phyloP scores from a whole-genome alignment of 2,797 vertebrate species.

The Melanotaenia nigrans region DNA sequence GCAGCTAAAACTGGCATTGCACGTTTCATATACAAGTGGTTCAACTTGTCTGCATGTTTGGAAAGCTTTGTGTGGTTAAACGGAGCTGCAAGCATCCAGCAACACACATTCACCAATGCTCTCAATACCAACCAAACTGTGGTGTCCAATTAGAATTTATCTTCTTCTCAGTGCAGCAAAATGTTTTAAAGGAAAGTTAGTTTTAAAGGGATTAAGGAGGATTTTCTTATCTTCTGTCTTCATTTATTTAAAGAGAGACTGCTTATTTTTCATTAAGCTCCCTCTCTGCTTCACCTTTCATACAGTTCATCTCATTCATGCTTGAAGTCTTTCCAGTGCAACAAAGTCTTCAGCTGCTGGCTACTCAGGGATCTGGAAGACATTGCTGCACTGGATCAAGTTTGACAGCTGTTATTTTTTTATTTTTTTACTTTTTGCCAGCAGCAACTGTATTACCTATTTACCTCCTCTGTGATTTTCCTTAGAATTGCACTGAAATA shows the following conservation, averaged over 20 bases:
- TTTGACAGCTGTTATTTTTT: slow-evolving; percentile 30
- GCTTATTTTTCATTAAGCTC: slow-evolving; percentile 38
- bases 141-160: slow-evolving; percentile 25
- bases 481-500: slow-evolving; percentile 17
- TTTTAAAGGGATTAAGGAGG: slow-evolving; percentile 35
- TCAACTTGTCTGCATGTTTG: neutral
- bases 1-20: neutral
- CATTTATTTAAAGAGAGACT: slow-evolving; percentile 37
- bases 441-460: slow-evolving; percentile 40
- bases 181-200: slow-evolving; percentile 13
- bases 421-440: slow-evolving; percentile 23
- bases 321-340: slow-evolving; percentile 56
- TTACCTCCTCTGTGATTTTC: slow-evolving; percentile 12
- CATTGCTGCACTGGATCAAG: slow-evolving; percentile 44
- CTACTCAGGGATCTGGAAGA: slow-evolving; percentile 31
- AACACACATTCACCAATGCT: neutral
- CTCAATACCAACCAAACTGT: slow-evolving; percentile 1
- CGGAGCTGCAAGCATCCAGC: neutral
- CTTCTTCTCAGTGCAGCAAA: slow-evolving; percentile 9
- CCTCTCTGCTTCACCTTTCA: slow-evolving; percentile 13
- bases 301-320: slow-evolving; percentile 45
- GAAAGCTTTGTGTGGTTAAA: neutral
- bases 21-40: neutral
- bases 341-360: slow-evolving; percentile 39
- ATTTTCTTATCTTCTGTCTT: slow-evolving; percentile 4